These are phyloP conservation scores for Pygoscelis antarcticus DNA, from an alignment of 2,113 vertebrate species.

Conservation along the genomic window DNA sequence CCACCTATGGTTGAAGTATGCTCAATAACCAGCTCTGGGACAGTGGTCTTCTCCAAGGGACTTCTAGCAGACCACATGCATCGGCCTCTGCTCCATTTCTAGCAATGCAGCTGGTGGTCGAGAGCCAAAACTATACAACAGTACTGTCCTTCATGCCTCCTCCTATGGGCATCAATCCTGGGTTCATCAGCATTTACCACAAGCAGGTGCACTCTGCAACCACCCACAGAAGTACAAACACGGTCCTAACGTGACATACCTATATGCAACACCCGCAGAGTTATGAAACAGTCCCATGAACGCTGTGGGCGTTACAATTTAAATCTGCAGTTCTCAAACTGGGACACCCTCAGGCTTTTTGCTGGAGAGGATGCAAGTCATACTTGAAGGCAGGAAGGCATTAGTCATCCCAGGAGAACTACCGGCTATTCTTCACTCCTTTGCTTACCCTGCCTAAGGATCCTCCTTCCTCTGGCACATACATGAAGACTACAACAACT, in stretches of 20 bases:
- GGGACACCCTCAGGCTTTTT: background rate
- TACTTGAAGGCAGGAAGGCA: background rate
- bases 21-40: background rate
- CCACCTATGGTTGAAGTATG: background rate
- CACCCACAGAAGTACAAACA: background rate
- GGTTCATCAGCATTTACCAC: background rate
- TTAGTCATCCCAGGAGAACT: background rate
- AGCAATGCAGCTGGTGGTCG: background rate
- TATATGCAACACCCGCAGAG: too few relatives aligned
- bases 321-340: background rate
- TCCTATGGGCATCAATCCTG: fast-evolving
- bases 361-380: background rate
- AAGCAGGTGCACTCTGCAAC: background rate
- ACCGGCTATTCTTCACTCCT: background rate
- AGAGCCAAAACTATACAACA: background rate
- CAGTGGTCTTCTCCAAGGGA: background rate
- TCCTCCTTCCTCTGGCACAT: background rate
- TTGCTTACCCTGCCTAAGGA: background rate
- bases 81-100: background rate
- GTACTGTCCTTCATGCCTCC: background rate
- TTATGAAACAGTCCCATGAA: fast-evolving
- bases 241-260: fast-evolving
- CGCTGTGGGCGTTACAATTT: fast-evolving
- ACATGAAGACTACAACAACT: fast-evolving
- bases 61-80: background rate